These are phyloP conservation scores for Alectoris magna DNA, from an alignment of 2,797 vertebrate species.

Conservation along the genomic window DNA sequence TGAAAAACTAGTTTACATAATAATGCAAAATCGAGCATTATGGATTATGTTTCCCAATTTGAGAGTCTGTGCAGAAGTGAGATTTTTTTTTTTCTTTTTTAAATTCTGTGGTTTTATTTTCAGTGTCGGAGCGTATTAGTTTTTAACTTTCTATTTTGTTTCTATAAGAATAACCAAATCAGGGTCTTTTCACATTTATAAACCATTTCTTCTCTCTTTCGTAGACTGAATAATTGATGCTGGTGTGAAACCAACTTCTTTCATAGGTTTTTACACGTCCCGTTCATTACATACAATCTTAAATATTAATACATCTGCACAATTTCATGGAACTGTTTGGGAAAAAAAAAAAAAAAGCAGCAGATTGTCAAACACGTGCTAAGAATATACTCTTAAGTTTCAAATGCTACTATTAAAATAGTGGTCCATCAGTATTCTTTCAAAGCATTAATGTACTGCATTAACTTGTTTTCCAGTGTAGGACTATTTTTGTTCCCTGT, in stretches of 20 bases:
- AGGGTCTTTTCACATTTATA: neutral
- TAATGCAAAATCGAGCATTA: constrained; percentile 82
- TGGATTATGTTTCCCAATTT: constrained; percentile 74
- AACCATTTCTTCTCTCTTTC: neutral
- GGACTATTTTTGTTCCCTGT: neutral
- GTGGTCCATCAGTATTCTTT: neutral
- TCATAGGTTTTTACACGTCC: neutral
- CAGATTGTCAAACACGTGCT: neutral
- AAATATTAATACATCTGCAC: neutral
- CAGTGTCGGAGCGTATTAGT: constrained; percentile 1
- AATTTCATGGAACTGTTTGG: neutral
- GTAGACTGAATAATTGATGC: constrained; percentile 1
- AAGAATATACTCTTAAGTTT: neutral
- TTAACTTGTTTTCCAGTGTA: neutral
- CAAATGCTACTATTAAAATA: neutral
- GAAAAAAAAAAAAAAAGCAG: neutral
- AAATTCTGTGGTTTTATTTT: neutral
- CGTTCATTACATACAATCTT: neutral
- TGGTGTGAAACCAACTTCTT: neutral
- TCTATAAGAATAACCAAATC: constrained; percentile 5
- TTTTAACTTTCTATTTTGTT: constrained; percentile 33
- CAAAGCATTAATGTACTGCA: neutral
- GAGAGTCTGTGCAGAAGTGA: constrained; percentile 29
- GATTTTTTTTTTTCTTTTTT: neutral
- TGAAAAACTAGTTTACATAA: constrained; percentile 87